Conservation (phyloP, 2,113 vertebrate species). For the Pogona vitticeps region DNA sequence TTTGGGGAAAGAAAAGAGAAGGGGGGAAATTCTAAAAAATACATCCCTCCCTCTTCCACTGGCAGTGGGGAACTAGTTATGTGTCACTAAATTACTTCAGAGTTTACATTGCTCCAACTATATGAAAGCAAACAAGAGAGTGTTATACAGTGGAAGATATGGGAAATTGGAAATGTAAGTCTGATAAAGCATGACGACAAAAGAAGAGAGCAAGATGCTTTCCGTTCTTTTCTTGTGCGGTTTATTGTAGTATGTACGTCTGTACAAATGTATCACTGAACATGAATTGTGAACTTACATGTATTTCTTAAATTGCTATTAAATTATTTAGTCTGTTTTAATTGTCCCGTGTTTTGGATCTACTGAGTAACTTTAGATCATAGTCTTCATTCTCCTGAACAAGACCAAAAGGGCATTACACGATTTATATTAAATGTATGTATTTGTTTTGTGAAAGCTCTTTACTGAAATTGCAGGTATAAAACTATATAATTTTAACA, state of each 20-base stretch:
- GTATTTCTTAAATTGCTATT: neutral
- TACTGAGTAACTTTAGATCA: neutral
- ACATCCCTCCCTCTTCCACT: neutral
- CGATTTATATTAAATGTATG: neutral
- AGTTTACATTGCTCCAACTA: neutral
- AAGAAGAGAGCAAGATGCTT: neutral
- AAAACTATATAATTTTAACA: conserved; percentile 38
- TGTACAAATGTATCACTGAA: neutral
- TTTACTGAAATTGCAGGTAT: conserved; percentile 28
- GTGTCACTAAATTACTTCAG: neutral
- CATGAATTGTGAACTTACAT: neutral
- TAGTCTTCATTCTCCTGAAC: neutral
- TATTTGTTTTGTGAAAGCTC: conserved; percentile 41
- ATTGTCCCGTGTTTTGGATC: neutral
- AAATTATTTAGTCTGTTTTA: neutral
- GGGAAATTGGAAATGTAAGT: neutral
- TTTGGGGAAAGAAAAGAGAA: neutral
- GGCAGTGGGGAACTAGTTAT: neutral
- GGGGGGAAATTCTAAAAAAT: neutral
- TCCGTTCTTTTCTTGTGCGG: neutral
- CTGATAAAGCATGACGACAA: neutral
- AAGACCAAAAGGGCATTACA: neutral
- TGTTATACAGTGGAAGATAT: neutral
- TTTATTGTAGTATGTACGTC: neutral
- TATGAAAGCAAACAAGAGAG: neutral